phyloP scores from a whole-genome alignment of 2,113 vertebrate species.

The Poeciliopsis occidentalis region DNA sequence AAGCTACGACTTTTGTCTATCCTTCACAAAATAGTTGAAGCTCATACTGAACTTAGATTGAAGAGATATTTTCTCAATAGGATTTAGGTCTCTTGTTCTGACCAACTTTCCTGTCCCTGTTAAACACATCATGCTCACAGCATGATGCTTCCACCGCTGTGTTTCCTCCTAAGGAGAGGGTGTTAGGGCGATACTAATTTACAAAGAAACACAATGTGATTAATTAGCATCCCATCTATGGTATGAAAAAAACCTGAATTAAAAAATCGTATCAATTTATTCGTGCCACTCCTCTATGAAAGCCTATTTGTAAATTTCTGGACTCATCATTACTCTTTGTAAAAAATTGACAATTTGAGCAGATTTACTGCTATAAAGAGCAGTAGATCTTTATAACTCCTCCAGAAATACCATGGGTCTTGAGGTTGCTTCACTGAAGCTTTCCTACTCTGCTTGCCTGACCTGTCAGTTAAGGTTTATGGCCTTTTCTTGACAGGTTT shows the following conservation, averaged over 20 bases:
- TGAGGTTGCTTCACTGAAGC: background rate
- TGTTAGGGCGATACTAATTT: background rate
- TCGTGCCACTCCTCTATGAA: background rate
- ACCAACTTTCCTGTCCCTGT: background rate
- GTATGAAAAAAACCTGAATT: background rate
- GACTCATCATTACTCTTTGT: background rate
- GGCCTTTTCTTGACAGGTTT: background rate
- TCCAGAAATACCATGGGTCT: background rate
- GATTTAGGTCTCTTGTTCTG: no score
- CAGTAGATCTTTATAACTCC: background rate
- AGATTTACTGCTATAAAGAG: no score
- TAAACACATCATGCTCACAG: background rate
- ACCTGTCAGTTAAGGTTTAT: background rate
- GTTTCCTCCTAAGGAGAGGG: background rate
- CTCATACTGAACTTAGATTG: background rate
- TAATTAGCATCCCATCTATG: background rate
- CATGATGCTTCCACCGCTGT: background rate
- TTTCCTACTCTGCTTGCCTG: background rate
- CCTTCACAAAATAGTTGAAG: background rate
- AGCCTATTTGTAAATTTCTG: background rate
- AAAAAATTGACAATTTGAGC: background rate
- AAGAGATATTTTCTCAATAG: background rate
- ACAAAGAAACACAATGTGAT: no score
- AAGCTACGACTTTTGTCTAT: background rate
- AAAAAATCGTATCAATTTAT: background rate